Evolutionary conservation across 2,888 invertebrate species (phyloP), one percentile per base, ranked within the genome.

Genomic region (Volucella inanis): DNA sequence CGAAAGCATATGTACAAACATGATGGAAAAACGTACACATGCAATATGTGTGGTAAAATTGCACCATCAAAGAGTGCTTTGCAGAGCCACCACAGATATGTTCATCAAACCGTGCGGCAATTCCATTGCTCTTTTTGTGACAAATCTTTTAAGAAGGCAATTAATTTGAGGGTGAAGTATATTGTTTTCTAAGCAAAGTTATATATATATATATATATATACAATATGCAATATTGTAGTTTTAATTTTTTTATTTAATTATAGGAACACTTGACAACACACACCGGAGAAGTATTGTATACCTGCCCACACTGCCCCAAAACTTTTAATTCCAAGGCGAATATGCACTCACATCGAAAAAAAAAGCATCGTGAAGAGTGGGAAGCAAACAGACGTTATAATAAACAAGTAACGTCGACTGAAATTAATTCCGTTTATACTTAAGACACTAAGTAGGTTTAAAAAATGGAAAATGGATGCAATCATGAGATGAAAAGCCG

Each of bases 331-430:
- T 88, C 89, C 8, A 89, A 88, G 70, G 88, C 89, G 0, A 89
- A 89, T 87, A 88, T 88, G 89, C 89, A 89, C 79, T 88, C 89
- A 49, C 89, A 89, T 86, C 88, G 89, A 18, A 89, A 89, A 65
- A 88, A 88, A 18, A 87, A 85, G 6, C 89, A 89, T 87, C 88
- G 88, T 1, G 87, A 87, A 12, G 89, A 89, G 70, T 89, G 87
- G 87, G 88, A 84, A 22, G 88, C 87, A 12, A 89, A 88, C 65
- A 88, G 88, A 9, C 84, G 65, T 10, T 62, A 61, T 38, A 72
- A 43, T 70, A 31, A 31, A 31, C 31, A 31, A 31, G 6, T 31
- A 31, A 31, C 31, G 31, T 31, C 31, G 6, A 31, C 31, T 31
- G 31, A 31, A 31, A 31, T 6, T 31, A 31, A 31, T 6, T 31